phyloP scores from a whole-genome alignment of 1,140 invertebrate species.

The Drosophila littoralis region DNA sequence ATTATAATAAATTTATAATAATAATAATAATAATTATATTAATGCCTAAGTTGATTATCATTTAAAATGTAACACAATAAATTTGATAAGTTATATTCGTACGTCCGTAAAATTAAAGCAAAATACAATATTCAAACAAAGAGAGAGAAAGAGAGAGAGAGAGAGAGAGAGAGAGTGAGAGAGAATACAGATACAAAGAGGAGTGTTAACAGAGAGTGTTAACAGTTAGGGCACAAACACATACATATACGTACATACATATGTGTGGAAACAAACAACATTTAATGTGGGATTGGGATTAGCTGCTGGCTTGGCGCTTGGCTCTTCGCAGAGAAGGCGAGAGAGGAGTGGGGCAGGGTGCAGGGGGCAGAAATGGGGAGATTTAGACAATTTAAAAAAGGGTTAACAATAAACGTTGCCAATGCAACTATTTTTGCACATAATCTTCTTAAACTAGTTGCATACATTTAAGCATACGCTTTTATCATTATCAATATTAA shows the following conservation, averaged over 20 bases:
- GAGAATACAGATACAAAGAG: constrained; percentile 32
- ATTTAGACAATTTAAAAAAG: constrained; percentile 3
- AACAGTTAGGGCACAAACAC: background rate
- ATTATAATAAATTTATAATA: constrained; percentile 16
- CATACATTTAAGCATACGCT: too few relatives aligned
- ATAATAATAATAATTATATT: constrained; percentile 21
- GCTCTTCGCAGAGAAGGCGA: background rate
- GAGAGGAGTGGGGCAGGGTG: background rate
- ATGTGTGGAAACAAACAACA: constrained; percentile 19
- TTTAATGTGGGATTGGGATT: background rate
- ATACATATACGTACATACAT: background rate
- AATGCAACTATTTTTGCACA: constrained; percentile 9
- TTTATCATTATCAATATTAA: constrained; percentile 21
- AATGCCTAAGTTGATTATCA: constrained; percentile 40
- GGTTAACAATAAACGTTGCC: constrained; percentile 17
- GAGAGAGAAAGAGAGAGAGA: constrained; percentile 3
- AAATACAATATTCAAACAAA: constrained; percentile 36
- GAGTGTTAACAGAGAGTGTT: background rate
- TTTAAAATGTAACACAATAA: constrained; percentile 57
- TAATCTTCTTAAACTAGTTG: constrained; percentile 28
- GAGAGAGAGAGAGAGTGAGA: constrained; percentile 20
- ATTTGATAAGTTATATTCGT: constrained; percentile 47
- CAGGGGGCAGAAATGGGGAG: background rate
- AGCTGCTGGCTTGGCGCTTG: background rate
- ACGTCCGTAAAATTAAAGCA: constrained; percentile 37